Percentiles rank a stretch among this genome's conserved stretches.
phyloP scores from a whole-genome alignment of 2,797 vertebrate species.

The Clarias platycephalus region DNA sequence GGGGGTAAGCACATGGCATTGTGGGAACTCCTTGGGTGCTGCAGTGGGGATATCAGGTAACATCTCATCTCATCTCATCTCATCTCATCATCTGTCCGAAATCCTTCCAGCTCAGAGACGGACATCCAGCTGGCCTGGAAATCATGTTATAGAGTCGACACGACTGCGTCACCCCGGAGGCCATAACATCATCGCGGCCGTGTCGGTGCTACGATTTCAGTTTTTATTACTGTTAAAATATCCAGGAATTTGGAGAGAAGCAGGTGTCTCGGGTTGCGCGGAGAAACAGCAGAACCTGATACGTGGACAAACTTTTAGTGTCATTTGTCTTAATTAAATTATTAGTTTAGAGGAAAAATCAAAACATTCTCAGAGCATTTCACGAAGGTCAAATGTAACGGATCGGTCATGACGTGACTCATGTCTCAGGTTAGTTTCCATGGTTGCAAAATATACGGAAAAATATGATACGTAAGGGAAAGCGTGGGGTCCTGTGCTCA shows the following conservation, averaged over 20 bases:
- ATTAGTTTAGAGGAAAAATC: neutral
- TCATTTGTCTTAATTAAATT: neutral
- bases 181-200: neutral
- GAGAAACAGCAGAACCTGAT: neutral
- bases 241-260: neutral
- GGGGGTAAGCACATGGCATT: slow-evolving; percentile 14
- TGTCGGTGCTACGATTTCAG: neutral
- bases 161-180: slow-evolving; percentile 11
- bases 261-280: neutral
- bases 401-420: neutral
- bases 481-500: neutral
- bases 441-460: neutral
- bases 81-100: neutral
- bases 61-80: slow-evolving; percentile 23
- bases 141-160: slow-evolving; percentile 1
- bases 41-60: slow-evolving; percentile 33
- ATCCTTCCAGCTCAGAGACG: neutral
- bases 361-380: neutral
- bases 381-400: too few relatives aligned
- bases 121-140: slow-evolving; percentile 37
- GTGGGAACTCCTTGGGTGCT: slow-evolving; percentile 21
- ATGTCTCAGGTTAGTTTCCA: neutral
- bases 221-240: slow-evolving; percentile 6
- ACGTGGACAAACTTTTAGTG: neutral
- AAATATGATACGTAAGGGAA: neutral